Conservation (phyloP, 2,888 invertebrate genomes). For the Sesamia inferens region DNA sequence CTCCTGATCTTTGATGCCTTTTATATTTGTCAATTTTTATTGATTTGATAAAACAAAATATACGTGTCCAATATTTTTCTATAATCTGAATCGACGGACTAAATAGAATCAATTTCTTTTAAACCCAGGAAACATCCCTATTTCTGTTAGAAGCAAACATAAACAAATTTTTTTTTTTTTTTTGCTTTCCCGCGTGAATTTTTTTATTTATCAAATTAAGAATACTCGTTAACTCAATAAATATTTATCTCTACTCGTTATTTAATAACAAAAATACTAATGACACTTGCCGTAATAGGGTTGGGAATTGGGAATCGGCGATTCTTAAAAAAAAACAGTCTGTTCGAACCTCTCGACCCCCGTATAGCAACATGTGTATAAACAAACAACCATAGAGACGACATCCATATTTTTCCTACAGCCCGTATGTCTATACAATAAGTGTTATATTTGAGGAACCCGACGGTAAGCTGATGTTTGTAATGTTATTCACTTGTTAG, state of each 20-base stretch:
- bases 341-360: conserved; percentile 79
- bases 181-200: background rate
- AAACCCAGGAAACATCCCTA: too few species aligned
- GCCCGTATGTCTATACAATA: conserved; percentile 57
- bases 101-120: too few species aligned
- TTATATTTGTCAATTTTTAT: too few species aligned
- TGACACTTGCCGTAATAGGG: conserved; percentile 57
- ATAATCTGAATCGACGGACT: too few species aligned
- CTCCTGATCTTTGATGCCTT: too few species aligned
- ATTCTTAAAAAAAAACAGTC: conserved; percentile 66
- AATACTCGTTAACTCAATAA: background rate
- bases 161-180: background rate
- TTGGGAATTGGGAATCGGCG: conserved; percentile 33
- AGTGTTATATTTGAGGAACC: conserved; percentile 57
- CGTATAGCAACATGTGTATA: conserved; percentile 84
- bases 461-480: conserved; percentile 61
- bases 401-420: conserved; percentile 4
- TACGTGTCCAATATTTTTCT: too few species aligned
- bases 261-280: conserved; percentile 5
- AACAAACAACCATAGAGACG: conserved; percentile 72
- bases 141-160: background rate
- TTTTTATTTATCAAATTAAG: background rate
- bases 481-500: conserved; percentile 83
- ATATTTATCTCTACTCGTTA: background rate
- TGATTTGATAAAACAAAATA: too few species aligned